These are phyloP conservation scores for Harpalus rufipes DNA, from an alignment of 2,888 invertebrate species.

Conservation along the genomic window DNA sequence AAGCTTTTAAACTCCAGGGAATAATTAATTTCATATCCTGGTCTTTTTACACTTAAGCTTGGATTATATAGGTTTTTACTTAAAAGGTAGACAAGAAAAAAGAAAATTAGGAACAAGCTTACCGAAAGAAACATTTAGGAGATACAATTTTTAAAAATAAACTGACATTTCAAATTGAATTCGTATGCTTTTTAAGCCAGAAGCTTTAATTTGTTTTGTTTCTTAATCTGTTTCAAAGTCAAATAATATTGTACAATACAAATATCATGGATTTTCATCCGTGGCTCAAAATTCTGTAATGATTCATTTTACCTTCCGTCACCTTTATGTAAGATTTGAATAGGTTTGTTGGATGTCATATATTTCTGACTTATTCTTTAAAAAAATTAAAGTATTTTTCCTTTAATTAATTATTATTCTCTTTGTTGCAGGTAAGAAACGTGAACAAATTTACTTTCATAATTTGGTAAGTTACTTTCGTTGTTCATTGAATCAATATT, in stretches of 20 bases:
- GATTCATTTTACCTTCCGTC: too few relatives aligned
- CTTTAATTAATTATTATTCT: slow-evolving; percentile 16
- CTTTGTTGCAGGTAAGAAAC: slow-evolving; percentile 15
- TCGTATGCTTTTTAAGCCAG: too few relatives aligned
- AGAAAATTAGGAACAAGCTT: neutral
- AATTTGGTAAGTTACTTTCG: neutral
- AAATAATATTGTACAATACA: too few relatives aligned
- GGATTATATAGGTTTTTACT: neutral
- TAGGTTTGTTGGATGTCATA: too few relatives aligned
- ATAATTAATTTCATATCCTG: slow-evolving; percentile 45
- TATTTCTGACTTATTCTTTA: too few relatives aligned
- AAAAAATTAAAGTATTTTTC: neutral
- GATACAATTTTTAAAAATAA: neutral
- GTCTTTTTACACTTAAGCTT: slow-evolving; percentile 1
- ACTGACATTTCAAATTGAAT: neutral
- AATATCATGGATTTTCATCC: too few relatives aligned
- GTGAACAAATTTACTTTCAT: neutral
- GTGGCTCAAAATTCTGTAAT: too few relatives aligned
- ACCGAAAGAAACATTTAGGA: neutral
- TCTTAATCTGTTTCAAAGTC: too few relatives aligned
- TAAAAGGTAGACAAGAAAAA: neutral
- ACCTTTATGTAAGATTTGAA: too few relatives aligned
- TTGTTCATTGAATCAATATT: slow-evolving; percentile 6
- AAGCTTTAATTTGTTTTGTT: too few relatives aligned
- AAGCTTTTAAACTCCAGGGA: slow-evolving; percentile 23